Conservation (phyloP, 1,140 invertebrate genomes). For the Drosophila sechellia region DNA sequence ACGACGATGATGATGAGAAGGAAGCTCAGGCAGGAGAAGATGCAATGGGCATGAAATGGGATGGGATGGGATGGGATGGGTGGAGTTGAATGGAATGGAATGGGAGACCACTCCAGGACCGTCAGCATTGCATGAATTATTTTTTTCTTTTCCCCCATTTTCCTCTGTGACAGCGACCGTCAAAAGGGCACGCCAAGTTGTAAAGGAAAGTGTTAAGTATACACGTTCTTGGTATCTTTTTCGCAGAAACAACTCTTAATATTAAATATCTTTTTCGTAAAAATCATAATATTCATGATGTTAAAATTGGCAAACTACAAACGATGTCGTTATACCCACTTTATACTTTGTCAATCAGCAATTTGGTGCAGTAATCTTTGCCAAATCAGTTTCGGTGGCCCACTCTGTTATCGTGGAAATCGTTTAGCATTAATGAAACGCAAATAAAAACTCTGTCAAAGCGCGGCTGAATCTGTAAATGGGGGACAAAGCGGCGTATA, state of each 20-base stretch:
- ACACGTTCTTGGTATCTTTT: constrained; percentile 1
- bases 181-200: constrained; percentile 38
- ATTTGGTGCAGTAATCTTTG: constrained; percentile 21
- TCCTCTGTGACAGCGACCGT: constrained; percentile 54
- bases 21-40: background rate
- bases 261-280: background rate
- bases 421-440: constrained; percentile 66
- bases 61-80: constrained; percentile 25
- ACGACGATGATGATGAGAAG: constrained; percentile 17
- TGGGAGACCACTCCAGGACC: constrained; percentile 22
- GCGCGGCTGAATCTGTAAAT: constrained; percentile 41
- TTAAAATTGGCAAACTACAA: background rate
- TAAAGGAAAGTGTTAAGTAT: constrained; percentile 41
- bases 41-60: background rate
- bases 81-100: background rate
- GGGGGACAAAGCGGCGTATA: constrained; percentile 59
- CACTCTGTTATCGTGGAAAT: constrained; percentile 35
- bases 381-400: constrained; percentile 11
- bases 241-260: background rate
- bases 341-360: constrained; percentile 22
- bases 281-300: background rate
- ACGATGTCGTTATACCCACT: background rate
- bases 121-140: constrained; percentile 46
- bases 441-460: constrained; percentile 65
- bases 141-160: constrained; percentile 36